Base-by-base conservation (phyloP, 2,113 vertebrate species). In the Corythoichthys intestinalis region DNA sequence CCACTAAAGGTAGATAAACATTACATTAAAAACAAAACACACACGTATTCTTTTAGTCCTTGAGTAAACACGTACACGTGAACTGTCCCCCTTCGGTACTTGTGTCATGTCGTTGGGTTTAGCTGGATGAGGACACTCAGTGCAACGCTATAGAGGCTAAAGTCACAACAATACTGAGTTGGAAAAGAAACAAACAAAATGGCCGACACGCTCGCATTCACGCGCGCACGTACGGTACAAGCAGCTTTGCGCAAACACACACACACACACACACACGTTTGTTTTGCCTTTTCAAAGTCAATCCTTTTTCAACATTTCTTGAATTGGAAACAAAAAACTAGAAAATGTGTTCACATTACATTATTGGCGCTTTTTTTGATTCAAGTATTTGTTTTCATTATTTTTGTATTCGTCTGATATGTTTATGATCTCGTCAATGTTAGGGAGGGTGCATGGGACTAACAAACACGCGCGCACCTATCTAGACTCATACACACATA, bases 61-160 rank as follows among this genome's bases (percentile, higher is more conserved):
- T 94, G 95, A 96, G 95, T 96, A 97, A 96, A 97, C 95, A 95
- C 94, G 93, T 94, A 96, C 95, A 96, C 95, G 2, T 94, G 94
- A 96, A 95, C 91, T 93, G 94, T 93, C 94, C 91, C 93, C 94
- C 93, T 92, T 93, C 92, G 89, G 92, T 91, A 83, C 86, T 91
- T 91, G 85, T 87, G 86, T 91, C 82, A 82, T 80, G 84, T 88
- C 89, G 91, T 89, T 92, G 88, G 61, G 85, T 91, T 92, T 89
- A 94, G 94, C 94, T 93, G 89, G 90, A 85, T 92, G 93, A 92
- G 93, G 93, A 94, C 94, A 94, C 93, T 96, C 95, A 96, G 95
- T 96, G 95, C 95, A 95, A 95, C 94, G 93, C 94, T 93, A 47
- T 44, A 96, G 93, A 96, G 94, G 95, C 95, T 93, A 94, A 88